These are phyloP conservation scores for Enteromius mattozi DNA, from an alignment of 2,797 vertebrate genomes.

Conservation along the genomic window DNA sequence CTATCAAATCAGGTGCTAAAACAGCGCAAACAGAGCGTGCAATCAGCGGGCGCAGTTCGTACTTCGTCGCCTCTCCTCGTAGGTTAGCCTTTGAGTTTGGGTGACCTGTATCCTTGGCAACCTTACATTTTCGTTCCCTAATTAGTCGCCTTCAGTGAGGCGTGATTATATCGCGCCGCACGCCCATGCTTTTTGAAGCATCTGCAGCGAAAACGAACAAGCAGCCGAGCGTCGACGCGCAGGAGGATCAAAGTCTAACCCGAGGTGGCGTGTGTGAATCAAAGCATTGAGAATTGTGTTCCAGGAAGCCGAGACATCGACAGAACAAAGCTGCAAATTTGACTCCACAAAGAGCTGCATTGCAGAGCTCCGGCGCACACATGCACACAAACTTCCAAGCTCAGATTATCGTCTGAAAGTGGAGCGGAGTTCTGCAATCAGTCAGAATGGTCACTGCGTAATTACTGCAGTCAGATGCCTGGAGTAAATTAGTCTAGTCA, in stretches of 20 bases:
- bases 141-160: constrained; percentile 2
- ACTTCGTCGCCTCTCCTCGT: neutral
- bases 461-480: constrained; percentile 60
- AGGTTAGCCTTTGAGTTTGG: neutral
- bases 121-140: constrained; percentile 1
- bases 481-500: constrained; percentile 50
- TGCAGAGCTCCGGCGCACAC: constrained; percentile 12
- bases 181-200: neutral
- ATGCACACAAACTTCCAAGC: constrained; percentile 27
- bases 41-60: neutral
- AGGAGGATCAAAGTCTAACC: constrained; percentile 44
- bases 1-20: neutral
- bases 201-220: constrained; percentile 4
- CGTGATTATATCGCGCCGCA: neutral
- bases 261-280: constrained; percentile 17
- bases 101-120: constrained; percentile 30
- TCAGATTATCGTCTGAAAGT: constrained; percentile 54
- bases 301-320: constrained; percentile 18
- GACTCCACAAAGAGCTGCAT: constrained; percentile 13
- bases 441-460: constrained; percentile 57
- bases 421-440: constrained; percentile 58
- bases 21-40: neutral
- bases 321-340: constrained; percentile 33
- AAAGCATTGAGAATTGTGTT: constrained; percentile 44
- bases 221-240: neutral